A percentile compares a stretch with the other conserved stretches of the same genome.
Evolutionary conservation across 2,797 vertebrate species (phyloP).

Genomic region (Furcifer pardalis): DNA sequence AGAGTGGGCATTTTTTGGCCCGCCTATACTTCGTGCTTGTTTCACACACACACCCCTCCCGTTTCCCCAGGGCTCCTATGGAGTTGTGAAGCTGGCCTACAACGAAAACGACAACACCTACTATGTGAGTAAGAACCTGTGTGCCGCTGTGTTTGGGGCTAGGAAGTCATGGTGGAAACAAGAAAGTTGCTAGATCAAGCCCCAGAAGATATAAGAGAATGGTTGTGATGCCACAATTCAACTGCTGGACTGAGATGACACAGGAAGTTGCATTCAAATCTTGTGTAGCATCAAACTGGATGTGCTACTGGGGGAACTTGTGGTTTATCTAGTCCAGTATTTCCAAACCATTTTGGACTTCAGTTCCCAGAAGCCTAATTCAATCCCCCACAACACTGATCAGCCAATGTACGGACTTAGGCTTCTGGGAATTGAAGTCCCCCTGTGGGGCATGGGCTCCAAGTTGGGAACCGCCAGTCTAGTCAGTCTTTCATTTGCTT

Average conservation of each 20-base stretch:
- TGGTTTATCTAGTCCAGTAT: not conserved
- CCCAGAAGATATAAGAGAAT: not conserved
- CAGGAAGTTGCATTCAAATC: not conserved
- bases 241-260: not conserved
- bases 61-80: constrained; percentile 90
- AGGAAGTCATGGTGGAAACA: too few species aligned
- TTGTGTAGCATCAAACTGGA: too few species aligned
- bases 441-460: too few species aligned
- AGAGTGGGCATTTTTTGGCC: not conserved
- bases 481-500: not conserved
- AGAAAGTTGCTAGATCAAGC: too few species aligned
- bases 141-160: not conserved
- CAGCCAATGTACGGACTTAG: too few species aligned
- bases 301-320: not conserved
- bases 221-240: fast-evolving
- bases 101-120: constrained; percentile 98
- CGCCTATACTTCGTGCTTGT: not conserved
- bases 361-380: too few species aligned
- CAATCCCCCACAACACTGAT: too few species aligned
- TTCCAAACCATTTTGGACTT: too few species aligned
- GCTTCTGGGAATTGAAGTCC: too few species aligned
- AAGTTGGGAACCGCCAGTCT: too few species aligned
- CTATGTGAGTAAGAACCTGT: constrained; percentile 85
- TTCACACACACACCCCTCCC: not conserved
- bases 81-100: constrained; percentile 98